A percentile compares a stretch with the other conserved stretches of the same genome.
Conservation (phyloP, 2,888 invertebrate genomes). For the Dascillus cervinus region DNA sequence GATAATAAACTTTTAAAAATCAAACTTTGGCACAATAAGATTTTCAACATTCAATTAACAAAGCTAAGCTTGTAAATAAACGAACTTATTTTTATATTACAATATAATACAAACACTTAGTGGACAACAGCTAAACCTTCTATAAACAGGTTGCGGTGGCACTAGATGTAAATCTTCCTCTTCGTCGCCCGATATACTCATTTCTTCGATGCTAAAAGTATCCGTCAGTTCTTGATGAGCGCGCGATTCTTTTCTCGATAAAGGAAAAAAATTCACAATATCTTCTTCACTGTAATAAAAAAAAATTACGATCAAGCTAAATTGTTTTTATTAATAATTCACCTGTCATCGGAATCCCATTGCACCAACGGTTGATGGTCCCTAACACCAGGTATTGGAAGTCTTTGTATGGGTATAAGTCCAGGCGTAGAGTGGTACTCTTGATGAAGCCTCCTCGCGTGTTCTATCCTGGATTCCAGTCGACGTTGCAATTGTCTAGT, state of each 20-base stretch:
- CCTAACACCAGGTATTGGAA: constrained; percentile 43
- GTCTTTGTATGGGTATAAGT: constrained; percentile 45
- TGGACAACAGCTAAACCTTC: constrained; percentile 39
- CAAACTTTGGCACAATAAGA: constrained; percentile 15
- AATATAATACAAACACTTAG: constrained; percentile 32
- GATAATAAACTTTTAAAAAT: constrained; percentile 1
- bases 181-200: constrained; percentile 51
- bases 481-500: constrained; percentile 37
- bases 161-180: constrained; percentile 43
- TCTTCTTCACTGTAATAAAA: constrained; percentile 43
- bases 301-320: not conserved
- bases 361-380: constrained; percentile 52
- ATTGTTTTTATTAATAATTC: constrained; percentile 1
- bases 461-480: constrained; percentile 41
- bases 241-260: constrained; percentile 39
- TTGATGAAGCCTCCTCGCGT: constrained; percentile 41
- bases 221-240: constrained; percentile 50
- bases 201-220: constrained; percentile 55
- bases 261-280: constrained; percentile 46
- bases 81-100: too few species aligned
- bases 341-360: constrained; percentile 52
- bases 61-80: too few species aligned
- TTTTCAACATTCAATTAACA: too few species aligned
- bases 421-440: constrained; percentile 40
- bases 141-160: constrained; percentile 40